A percentile compares a stretch with the other conserved stretches of the same genome.
Conservation (phyloP, 2,113 vertebrate genomes). For the Thermophis baileyi region DNA sequence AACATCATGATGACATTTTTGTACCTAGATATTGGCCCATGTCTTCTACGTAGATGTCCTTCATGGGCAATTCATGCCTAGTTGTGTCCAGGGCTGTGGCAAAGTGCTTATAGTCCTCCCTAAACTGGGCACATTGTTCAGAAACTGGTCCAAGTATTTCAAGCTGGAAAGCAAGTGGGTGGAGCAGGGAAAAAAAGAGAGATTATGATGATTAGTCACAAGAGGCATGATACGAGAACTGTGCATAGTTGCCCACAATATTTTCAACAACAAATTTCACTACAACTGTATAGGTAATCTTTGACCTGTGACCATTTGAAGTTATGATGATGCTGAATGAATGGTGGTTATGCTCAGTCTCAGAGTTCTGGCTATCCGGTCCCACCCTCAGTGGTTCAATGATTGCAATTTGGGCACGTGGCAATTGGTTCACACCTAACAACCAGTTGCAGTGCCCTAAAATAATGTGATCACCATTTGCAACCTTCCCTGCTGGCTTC, state of each 20-base stretch:
- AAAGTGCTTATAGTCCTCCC: conserved; percentile 76
- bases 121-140: conserved; percentile 65
- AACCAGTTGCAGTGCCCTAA: not conserved
- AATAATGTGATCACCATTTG: not conserved
- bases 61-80: conserved; percentile 78
- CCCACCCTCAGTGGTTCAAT: not conserved
- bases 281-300: not conserved
- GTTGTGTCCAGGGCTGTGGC: conserved; percentile 79
- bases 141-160: conserved; percentile 69
- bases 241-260: no score
- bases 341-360: not conserved
- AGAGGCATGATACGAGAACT: not conserved
- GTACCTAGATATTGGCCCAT: conserved; percentile 76
- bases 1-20: not conserved
- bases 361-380: not conserved
- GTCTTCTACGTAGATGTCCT: conserved; percentile 75
- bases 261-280: not conserved
- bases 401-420: not conserved
- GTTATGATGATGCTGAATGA: not conserved
- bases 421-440: not conserved
- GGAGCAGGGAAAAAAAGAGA: not conserved
- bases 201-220: not conserved
- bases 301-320: not conserved
- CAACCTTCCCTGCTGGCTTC: not conserved
- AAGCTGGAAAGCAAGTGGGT: conserved; percentile 62